Evolutionary conservation across 64 coral and sea anemone species (phyloP).

Genomic region (Stylophora pistillata): DNA sequence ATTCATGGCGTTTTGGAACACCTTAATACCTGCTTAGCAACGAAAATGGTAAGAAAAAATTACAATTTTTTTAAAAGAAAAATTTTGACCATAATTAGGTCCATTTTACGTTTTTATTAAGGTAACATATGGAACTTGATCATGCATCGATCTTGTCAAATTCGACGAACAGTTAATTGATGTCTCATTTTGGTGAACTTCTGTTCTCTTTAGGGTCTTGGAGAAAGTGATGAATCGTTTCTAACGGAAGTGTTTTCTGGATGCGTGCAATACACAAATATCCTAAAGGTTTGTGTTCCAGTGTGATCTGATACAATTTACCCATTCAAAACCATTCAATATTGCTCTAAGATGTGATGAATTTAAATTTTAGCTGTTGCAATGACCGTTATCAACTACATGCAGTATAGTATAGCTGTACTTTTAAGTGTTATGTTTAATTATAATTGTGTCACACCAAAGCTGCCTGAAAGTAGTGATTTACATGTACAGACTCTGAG

Average conservation of each 20-base stretch:
- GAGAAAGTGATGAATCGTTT: constrained; percentile 82
- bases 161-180: not conserved
- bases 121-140: no score
- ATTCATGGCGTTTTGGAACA: constrained; percentile 81
- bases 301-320: no score
- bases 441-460: no score
- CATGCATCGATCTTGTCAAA: not conserved
- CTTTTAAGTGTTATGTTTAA: no score
- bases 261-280: constrained; percentile 89
- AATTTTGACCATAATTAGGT: not conserved
- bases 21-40: constrained; percentile 55
- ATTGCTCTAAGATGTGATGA: no score
- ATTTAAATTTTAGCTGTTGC: no score
- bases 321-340: no score
- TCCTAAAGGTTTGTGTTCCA: constrained; percentile 71
- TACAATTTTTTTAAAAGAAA: not conserved
- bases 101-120: not conserved
- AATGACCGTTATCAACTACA: no score
- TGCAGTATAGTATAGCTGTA: no score
- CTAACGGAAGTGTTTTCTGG: constrained; percentile 95
- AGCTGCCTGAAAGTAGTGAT: no score
- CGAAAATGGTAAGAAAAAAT: constrained; percentile 47
- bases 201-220: constrained; percentile 45
- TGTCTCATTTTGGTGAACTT: not conserved
- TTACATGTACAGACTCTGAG: no score